Evolutionary conservation across 1,140 invertebrate genomes (phyloP), one percentile per base, ranked within the genome.

Genomic region (Drosophila kohkoa): DNA sequence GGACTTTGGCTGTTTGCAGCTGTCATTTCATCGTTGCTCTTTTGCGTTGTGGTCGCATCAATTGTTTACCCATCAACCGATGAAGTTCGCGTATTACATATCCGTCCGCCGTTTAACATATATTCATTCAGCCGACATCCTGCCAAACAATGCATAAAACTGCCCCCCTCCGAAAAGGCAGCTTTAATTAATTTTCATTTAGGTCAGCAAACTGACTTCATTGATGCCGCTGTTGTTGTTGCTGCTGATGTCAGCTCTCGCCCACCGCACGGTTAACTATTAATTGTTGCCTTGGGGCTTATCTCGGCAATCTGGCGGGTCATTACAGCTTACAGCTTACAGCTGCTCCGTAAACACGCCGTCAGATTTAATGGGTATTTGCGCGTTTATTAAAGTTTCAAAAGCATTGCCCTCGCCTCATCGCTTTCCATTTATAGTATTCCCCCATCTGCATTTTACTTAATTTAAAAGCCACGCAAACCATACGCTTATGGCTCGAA

Each of bases 1-100:
- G 79, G 8, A 55, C 41, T 67, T 79, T 79, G 79, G 20, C 65
- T 79, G 83, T 68, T 77, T 75, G 82, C 82, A 87, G 82, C 67
- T 59, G 32, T 51, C 52, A 45, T 45, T 32, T 41, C 7, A 20
- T 62, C 59, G 25, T 38, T 49, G 38, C 13, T 57, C 20, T 3
- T 59, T 60, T 48, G 46, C 30, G 38, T 68, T 68, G 41, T 38
- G 48, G 35, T 16, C 25, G 11, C 52, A 55, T 70, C 58, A 70
- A 58, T 70, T 69, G 57, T 69, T 69, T 60, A 60, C 43, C 13
- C 69, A 65, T 74, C 65, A 49, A 15, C 8, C 32, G 38, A 15
- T 60, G 28, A 62, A 48, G 45, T 62, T 51, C 25, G 28, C 59
- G 66, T 52, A 52, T 25, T 32, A 62, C 67, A 69, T 45, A 28